Percentiles rank a stretch among this genome's conserved stretches.
phyloP scores from a whole-genome alignment of 2,113 vertebrate genomes.

The Gymnarchus niloticus region DNA sequence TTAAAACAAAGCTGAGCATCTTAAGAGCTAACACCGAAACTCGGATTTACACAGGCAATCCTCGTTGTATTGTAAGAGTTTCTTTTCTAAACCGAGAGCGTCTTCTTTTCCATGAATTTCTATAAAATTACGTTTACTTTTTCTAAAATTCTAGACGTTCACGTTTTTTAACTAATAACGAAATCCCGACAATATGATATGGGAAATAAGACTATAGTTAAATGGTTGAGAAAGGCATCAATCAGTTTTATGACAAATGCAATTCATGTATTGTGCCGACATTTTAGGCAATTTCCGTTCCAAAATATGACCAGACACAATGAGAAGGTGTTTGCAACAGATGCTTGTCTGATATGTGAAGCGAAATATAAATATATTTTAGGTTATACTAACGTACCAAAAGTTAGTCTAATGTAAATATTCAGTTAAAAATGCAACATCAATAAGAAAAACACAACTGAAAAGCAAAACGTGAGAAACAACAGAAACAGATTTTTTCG shows the following conservation, averaged over 20 bases:
- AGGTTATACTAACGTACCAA: not conserved
- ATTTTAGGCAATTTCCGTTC: not conserved
- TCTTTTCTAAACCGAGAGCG: not conserved
- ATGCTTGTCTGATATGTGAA: not conserved
- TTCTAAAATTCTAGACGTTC: not conserved
- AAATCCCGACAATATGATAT: not conserved
- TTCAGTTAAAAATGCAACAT: not conserved
- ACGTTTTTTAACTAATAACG: not conserved
- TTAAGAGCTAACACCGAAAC: no score
- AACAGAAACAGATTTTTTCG: not conserved
- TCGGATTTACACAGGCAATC: not conserved
- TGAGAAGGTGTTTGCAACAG: not conserved
- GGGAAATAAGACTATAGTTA: no score
- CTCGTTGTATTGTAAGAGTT: not conserved
- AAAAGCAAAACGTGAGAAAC: not conserved
- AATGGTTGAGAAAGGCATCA: not conserved
- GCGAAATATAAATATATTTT: not conserved
- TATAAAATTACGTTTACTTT: slow-evolving; percentile 4
- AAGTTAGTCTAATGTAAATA: not conserved
- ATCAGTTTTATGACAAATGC: not conserved
- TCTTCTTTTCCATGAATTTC: not conserved
- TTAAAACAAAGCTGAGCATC: not conserved
- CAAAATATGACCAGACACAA: not conserved
- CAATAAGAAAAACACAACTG: not conserved
- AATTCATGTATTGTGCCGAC: not conserved